These are phyloP conservation scores for Cerastis rubricosa DNA, from an alignment of 2,888 invertebrate genomes.

Conservation along the genomic window DNA sequence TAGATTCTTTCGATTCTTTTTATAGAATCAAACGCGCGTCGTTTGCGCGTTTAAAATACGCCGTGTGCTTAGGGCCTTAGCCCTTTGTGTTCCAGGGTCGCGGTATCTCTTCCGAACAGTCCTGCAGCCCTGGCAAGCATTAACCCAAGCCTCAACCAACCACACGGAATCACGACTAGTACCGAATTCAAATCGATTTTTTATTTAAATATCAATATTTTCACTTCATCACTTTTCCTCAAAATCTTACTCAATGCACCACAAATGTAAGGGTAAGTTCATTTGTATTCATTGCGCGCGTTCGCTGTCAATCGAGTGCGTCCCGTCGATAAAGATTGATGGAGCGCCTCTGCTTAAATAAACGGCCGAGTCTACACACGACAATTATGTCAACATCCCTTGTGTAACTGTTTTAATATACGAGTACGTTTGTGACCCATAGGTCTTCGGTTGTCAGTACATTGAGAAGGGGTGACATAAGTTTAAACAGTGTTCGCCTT, in stretches of 20 bases:
- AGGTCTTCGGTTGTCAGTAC: constrained; percentile 13
- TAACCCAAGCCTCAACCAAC: background rate
- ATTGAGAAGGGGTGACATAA: constrained; percentile 7
- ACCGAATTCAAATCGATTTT: background rate
- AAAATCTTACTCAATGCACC: constrained; percentile 59
- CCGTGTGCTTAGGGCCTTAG: too few relatives aligned
- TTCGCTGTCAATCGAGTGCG: constrained; percentile 76
- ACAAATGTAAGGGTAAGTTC: constrained; percentile 69
- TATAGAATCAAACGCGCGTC: too few relatives aligned
- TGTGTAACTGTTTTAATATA: constrained; percentile 51
- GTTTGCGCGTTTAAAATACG: too few relatives aligned
- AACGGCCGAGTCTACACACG: constrained; percentile 69
- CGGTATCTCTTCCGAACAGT: too few relatives aligned
- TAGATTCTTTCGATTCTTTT: too few relatives aligned
- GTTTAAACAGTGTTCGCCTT: background rate
- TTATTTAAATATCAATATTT: background rate
- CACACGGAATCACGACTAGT: background rate
- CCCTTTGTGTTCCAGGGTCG: too few relatives aligned
- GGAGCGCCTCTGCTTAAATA: constrained; percentile 72
- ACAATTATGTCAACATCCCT: constrained; percentile 68
- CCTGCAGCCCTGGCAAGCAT: too few relatives aligned
- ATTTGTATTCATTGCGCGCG: constrained; percentile 80
- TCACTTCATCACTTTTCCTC: too few relatives aligned
- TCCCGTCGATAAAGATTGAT: constrained; percentile 79
- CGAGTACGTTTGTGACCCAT: constrained; percentile 27